Evolutionary conservation across 1,140 invertebrate species (phyloP).

Genomic region (Leptinotarsa defecta): DNA sequence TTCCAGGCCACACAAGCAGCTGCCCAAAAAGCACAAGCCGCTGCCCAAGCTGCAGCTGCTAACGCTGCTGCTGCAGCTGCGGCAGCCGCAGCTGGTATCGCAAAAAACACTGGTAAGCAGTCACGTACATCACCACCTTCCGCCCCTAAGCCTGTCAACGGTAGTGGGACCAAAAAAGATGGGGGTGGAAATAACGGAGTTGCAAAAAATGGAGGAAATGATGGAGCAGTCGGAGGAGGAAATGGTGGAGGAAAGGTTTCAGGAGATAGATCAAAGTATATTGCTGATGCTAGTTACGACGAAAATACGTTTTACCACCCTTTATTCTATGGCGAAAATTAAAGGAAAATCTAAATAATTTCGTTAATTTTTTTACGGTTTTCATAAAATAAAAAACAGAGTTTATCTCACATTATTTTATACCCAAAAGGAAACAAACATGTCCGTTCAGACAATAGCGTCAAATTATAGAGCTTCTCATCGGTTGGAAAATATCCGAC

Average conservation of each 20-base stretch:
- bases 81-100: conserved; percentile 56
- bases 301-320: conserved; percentile 36
- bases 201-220: conserved; percentile 15
- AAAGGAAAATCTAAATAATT: conserved; percentile 16
- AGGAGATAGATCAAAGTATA: conserved; percentile 27
- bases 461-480: not conserved
- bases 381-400: conserved; percentile 7
- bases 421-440: not conserved
- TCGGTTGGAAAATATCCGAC: not conserved
- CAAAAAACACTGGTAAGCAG: conserved; percentile 40
- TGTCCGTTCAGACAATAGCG: not conserved
- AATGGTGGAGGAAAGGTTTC: conserved; percentile 31
- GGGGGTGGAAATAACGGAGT: conserved; percentile 16
- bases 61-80: conserved; percentile 62
- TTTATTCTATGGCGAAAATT: conserved; percentile 36
- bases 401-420: not conserved
- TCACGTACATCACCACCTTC: conserved; percentile 37
- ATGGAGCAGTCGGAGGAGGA: conserved; percentile 30
- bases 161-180: conserved; percentile 18
- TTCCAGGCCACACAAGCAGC: conserved; percentile 69
- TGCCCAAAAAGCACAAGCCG: conserved; percentile 64
- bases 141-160: conserved; percentile 25
- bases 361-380: conserved; percentile 31
- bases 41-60: conserved; percentile 60
- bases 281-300: conserved; percentile 25